These are phyloP conservation scores for Semotilus atromaculatus DNA, from an alignment of 2,797 vertebrate genomes.

Conservation along the genomic window DNA sequence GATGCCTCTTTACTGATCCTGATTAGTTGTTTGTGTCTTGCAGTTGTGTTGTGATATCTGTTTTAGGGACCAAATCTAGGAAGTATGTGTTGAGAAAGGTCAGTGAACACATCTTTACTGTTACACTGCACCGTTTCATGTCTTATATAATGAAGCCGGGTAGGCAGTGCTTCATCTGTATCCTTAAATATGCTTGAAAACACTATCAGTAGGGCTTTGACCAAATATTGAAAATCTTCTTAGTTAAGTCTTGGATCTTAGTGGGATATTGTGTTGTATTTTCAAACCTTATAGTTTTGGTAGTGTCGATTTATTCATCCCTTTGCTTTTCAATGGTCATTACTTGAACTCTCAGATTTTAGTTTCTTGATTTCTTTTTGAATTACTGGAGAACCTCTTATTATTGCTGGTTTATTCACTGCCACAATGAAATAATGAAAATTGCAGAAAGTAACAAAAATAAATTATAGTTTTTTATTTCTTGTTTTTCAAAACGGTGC, in stretches of 20 bases:
- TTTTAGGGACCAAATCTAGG: slow-evolving; percentile 81
- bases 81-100: slow-evolving; percentile 71
- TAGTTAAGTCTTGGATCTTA: slow-evolving; percentile 66
- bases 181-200: slow-evolving; percentile 70
- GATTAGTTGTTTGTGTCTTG: slow-evolving; percentile 82
- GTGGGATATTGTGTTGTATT: slow-evolving; percentile 66
- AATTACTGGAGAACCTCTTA: slow-evolving; percentile 86
- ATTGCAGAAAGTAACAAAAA: slow-evolving; percentile 92
- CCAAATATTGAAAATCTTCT: slow-evolving; percentile 71
- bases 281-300: slow-evolving; percentile 36
- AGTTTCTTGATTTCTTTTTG: slow-evolving; percentile 64
- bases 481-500: slow-evolving; percentile 70
- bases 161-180: slow-evolving; percentile 65
- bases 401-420: slow-evolving; percentile 90
- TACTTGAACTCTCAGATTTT: slow-evolving; percentile 85
- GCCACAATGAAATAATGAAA: slow-evolving; percentile 91
- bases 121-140: slow-evolving; percentile 67
- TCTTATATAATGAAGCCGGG: slow-evolving; percentile 59
- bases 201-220: slow-evolving; percentile 72
- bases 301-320: slow-evolving; percentile 59
- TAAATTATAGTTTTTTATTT: slow-evolving; percentile 99
- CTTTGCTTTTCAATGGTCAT: slow-evolving; percentile 76
- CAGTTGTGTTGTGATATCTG: slow-evolving; percentile 82
- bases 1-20: slow-evolving; percentile 59
- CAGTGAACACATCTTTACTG: slow-evolving; percentile 72